Evolutionary conservation across 2,888 invertebrate genomes (phyloP).

Genomic region (Toxonevra muliebris): DNA sequence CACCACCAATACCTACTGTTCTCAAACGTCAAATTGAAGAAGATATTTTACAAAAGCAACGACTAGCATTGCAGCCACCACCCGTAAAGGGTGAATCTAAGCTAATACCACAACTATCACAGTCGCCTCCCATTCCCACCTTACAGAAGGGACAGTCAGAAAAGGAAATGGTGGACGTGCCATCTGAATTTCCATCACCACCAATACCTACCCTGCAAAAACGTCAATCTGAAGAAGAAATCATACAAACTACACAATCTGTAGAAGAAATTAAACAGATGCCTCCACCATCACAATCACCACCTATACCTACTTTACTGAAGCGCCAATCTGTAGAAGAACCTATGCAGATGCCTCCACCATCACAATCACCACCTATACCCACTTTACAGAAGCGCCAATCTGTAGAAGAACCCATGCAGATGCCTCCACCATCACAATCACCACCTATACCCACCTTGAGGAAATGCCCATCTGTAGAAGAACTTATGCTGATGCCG

Average conservation of each 20-base stretch:
- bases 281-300: no score
- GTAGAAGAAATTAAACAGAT: neutral
- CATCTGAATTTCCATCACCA: slow-evolving; percentile 6
- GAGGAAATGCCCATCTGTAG: slow-evolving; percentile 15
- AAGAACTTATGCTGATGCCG: no score
- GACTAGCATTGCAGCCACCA: no score
- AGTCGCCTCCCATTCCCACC: slow-evolving; percentile 13
- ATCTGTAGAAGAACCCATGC: neutral
- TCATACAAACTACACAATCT: no score
- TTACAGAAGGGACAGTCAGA: slow-evolving; percentile 26
- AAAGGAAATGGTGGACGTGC: neutral
- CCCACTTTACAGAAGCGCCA: slow-evolving; percentile 27
- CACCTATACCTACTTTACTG: no score
- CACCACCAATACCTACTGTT: slow-evolving; percentile 12
- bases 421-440: neutral
- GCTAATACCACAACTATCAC: neutral
- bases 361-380: slow-evolving; percentile 12
- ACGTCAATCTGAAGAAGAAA: neutral
- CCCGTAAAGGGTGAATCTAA: slow-evolving; percentile 11
- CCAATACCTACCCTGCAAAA: slow-evolving; percentile 27
- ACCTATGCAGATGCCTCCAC: slow-evolving; percentile 2
- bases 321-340: no score
- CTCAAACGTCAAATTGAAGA: neutral
- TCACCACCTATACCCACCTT: slow-evolving; percentile 17
- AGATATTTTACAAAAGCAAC: neutral